Base-by-base conservation (phyloP, 2,888 invertebrate genomes). In the Eurytoma californica region DNA sequence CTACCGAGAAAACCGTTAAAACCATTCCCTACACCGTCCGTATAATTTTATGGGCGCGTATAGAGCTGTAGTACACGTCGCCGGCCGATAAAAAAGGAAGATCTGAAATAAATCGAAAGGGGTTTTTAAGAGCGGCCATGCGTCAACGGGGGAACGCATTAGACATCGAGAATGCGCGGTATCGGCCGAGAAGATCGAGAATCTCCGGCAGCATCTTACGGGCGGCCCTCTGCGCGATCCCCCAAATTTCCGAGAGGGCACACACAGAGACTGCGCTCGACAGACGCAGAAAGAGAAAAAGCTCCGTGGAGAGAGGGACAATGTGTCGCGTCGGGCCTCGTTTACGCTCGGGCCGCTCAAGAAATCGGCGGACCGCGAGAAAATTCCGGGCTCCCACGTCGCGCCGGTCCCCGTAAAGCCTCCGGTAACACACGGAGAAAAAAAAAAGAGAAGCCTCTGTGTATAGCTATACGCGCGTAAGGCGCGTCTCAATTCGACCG, bases 281-380 rank as follows among this genome's bases (percentile, higher is more conserved):
- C 20, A 58, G 20, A 13, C 20, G 20, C 20, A 58, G 13, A 61
- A 16, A 61, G 47, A 39, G 28, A 47, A 39, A 47, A 28, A 20
- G 14, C 66, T 53, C 51, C 70, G 9, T 49, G 51, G 70, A 39
- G 39, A 12, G 20, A 57, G 14, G 39, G 14, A 12, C 55, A 3
- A 57, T 18, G 49, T 70, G 14, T n/a, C 58, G 3, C 82, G 83
- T 83, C 82, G 81, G 82, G 72, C 78, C 82, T 82, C 77, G 82
- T 83, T 78, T 82, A 81, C 72, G n/a, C 77, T 73, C 73, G 77
- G 66, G 73, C 82, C 67, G 80, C 69, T 76, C 49, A 65, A 72
- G 53, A 81, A 81, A 79, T 83, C 83, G 83, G 83, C 83, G 82
- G 83, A 84, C 84, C 85, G 83, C 82, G 81, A 85, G 82, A 83